Evolutionary conservation across 2,888 invertebrate species (phyloP), one percentile per base, ranked within the genome.

Genomic region (Gymnocheta viridis): DNA sequence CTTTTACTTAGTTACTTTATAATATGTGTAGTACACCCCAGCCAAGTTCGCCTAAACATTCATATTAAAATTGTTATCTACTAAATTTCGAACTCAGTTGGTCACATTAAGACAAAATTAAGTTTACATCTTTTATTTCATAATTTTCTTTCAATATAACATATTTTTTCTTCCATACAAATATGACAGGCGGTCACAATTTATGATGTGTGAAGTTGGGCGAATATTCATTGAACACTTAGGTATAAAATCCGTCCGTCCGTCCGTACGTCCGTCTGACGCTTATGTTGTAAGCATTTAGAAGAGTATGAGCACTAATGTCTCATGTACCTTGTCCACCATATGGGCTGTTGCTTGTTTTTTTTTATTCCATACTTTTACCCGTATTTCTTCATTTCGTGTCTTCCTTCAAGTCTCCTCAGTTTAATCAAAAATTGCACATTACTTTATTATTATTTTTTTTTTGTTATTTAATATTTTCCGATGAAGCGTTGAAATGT

Each of bases 151-250:
- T 72, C 24, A 73, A 41, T 66, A 56, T 19, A 51, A 9, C 5
- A 51, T 56, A 19, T 69, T 58, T 24, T 72, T 47, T 54, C 6
- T 58, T 58, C 12, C 72, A 51, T 72, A 70, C 79, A 79, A 79
- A 74, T 82, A 86, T 86, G 85, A 86, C 86, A 86, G 85, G 85
- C 85, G 85, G 82, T 83, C 82, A 85, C 83, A 86, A 86, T 86
- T 86, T 86, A 86, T 86, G 85, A 86, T 84, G 86, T 86, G 86
- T 86, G 85, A 86, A 86, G 86, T 83, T 85, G 86, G 85, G 85
- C 83, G 85, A 66, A 85, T 72, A 85, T 79, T 85, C 82, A 82
- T 85, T 85, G 85, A 82, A 84, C 84, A 84, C 84, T 81, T n/a
- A n/a, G n/a, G n/a, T n/a, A n/a, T n/a, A n/a, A 17, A 35, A n/a